Base-by-base conservation (phyloP, 1,140 invertebrate genomes). In the Hyles vespertilio region DNA sequence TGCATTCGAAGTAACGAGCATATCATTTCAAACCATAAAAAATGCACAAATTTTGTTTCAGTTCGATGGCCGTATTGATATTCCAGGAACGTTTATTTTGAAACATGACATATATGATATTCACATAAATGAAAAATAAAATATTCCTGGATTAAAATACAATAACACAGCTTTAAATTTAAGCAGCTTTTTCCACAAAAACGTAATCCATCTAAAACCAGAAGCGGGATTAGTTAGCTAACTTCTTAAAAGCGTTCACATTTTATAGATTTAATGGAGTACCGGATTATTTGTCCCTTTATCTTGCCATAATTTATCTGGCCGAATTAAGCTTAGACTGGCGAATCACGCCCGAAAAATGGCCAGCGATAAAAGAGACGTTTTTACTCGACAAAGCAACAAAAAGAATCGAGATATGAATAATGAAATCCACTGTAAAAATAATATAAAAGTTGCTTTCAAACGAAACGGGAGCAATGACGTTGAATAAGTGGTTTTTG, bases 231-330 rank as follows among this genome's bases (percentile, higher is more conserved):
- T 77, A 79, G 67, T 70, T 59, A 48, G 65, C 71, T 73, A 78
- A 78, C 77, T 81, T 72, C 69, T 73, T 70, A 71, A 81, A 77
- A 75, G 72, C 72, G 63, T 70, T 72, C 70, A 57, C 65, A 65
- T 73, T 73, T 72, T 70, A 57, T 49, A 69, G 63, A 67, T 73
- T 75, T 79, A 77, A 77, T 80, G 74, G 71, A 77, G 67, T 71
- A 67, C 52, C 33, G 70, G 78, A 79, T 78, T 77, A 81, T 79
- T 79, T 71, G 70, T 75, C 70, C 72, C 70, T 79, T 59, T 74
- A 71, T 77, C 70, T 72, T 56, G 43, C 65, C 65, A 74, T 75
- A 78, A 81, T 79, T 81, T 81, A 79, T 79, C 69, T 74, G 64
- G 53, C 58, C 65, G 61, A 79, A 68, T 81, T 72, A 72, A 70